Evolutionary conservation across 2,888 invertebrate genomes (phyloP).

Genomic region (Leptinotarsa juncta): DNA sequence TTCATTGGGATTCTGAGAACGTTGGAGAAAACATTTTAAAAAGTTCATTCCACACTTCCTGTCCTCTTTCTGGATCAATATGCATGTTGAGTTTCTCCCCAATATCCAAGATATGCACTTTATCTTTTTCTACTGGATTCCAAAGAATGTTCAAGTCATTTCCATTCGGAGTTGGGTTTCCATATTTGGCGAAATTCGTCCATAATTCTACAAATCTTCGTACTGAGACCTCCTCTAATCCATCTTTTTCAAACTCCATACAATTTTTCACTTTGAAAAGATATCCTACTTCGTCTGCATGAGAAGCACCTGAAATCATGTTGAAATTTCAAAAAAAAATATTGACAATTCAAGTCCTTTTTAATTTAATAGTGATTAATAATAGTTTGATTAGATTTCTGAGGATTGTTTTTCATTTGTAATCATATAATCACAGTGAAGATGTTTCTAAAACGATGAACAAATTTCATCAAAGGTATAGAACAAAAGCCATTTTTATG

Average conservation of each 20-base stretch:
- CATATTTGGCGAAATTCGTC: constrained; percentile 55
- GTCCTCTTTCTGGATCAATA: constrained; percentile 52
- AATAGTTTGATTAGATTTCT: too few relatives aligned
- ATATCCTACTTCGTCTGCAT: constrained; percentile 43
- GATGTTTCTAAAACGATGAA: too few relatives aligned
- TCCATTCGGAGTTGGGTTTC: constrained; percentile 47
- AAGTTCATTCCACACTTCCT: constrained; percentile 53
- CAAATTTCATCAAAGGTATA: too few relatives aligned
- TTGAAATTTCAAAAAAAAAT: too few relatives aligned
- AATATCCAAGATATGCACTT: constrained; percentile 55
- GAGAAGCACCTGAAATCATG: constrained; percentile 33
- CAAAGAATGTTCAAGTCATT: constrained; percentile 46
- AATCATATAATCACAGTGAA: too few relatives aligned
- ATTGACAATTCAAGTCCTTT: too few relatives aligned
- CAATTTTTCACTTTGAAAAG: constrained; percentile 23
- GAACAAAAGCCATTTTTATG: too few relatives aligned
- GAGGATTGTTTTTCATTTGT: too few relatives aligned
- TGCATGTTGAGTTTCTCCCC: constrained; percentile 46
- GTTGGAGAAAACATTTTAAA: constrained; percentile 9
- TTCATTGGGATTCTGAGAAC: too few relatives aligned
- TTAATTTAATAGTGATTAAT: too few relatives aligned
- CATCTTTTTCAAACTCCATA: neutral
- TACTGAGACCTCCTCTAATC: constrained; percentile 36
- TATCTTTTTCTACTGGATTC: constrained; percentile 48
- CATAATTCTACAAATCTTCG: constrained; percentile 52